Conservation (phyloP, 2,797 vertebrate species). For the Lithobates pipiens region DNA sequence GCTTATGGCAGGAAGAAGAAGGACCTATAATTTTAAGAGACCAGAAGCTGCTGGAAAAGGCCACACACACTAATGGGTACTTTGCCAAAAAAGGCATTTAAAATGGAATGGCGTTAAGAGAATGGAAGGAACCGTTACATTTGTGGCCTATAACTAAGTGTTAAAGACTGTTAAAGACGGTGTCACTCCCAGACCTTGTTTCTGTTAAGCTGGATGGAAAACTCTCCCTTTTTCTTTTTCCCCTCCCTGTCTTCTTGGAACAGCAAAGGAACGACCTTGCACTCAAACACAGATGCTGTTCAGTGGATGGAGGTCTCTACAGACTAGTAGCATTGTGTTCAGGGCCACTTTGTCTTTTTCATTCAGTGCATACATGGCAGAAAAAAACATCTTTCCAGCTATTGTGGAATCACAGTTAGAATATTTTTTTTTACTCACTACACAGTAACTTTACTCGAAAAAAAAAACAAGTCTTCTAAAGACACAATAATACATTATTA, state of each 20-base stretch:
- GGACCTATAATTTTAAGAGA: slow-evolving; percentile 64
- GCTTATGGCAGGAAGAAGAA: slow-evolving; percentile 61
- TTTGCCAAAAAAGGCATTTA: slow-evolving; percentile 64
- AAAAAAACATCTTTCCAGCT: slow-evolving; percentile 75
- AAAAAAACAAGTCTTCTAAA: background rate
- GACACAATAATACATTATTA: background rate
- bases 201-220: slow-evolving; percentile 63
- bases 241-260: slow-evolving; percentile 64
- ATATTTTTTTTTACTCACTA: background rate
- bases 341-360: slow-evolving; percentile 65
- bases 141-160: slow-evolving; percentile 64
- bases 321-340: slow-evolving; percentile 64
- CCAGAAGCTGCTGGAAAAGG: slow-evolving; percentile 63
- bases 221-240: slow-evolving; percentile 27
- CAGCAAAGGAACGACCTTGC: slow-evolving; percentile 62
- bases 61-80: slow-evolving; percentile 63
- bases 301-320: slow-evolving; percentile 59
- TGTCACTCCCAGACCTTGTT: slow-evolving; percentile 63
- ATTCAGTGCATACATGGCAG: slow-evolving; percentile 69
- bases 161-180: slow-evolving; percentile 63
- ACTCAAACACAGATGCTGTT: slow-evolving; percentile 57
- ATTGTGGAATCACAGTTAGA: slow-evolving; percentile 66
- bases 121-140: slow-evolving; percentile 63
- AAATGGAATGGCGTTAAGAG: slow-evolving; percentile 63
- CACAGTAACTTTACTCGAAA: background rate